Conservation (phyloP, 2,888 invertebrate species). For the Andrena bicolor region DNA sequence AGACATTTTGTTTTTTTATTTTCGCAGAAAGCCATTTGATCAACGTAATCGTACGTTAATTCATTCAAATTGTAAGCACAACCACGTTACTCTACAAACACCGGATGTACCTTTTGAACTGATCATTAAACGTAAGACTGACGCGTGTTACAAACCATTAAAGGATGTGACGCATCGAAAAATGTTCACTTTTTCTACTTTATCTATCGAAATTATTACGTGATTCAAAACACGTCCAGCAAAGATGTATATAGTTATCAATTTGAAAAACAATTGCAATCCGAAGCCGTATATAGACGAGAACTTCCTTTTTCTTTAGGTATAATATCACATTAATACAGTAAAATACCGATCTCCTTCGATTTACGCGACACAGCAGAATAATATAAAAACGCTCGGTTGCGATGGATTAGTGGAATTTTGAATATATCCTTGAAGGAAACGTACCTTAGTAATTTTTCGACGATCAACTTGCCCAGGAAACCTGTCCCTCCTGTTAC, state of each 20-base stretch:
- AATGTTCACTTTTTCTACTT: neutral
- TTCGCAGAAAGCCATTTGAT: neutral
- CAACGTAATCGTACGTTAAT: neutral
- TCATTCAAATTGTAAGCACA: neutral
- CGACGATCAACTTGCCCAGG: conserved; percentile 81
- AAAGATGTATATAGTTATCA: no score
- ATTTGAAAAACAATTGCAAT: no score
- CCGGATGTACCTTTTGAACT: conserved; percentile 43
- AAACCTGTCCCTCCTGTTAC: conserved; percentile 83
- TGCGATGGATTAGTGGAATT: neutral
- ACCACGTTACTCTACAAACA: neutral
- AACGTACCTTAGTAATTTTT: conserved; percentile 80
- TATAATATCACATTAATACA: no score
- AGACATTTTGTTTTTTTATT: neutral
- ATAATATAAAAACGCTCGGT: neutral
- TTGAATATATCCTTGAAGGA: neutral
- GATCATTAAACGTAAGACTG: neutral
- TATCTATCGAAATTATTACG: neutral
- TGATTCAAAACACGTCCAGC: neutral
- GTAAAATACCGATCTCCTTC: no score
- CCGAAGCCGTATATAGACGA: no score
- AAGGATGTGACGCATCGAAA: neutral
- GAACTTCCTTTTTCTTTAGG: no score
- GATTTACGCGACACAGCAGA: neutral
- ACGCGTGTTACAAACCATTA: neutral